Evolutionary conservation across 1,140 invertebrate species (phyloP), one percentile per base, ranked within the genome.

Genomic region (Tetragonula clypearis): DNA sequence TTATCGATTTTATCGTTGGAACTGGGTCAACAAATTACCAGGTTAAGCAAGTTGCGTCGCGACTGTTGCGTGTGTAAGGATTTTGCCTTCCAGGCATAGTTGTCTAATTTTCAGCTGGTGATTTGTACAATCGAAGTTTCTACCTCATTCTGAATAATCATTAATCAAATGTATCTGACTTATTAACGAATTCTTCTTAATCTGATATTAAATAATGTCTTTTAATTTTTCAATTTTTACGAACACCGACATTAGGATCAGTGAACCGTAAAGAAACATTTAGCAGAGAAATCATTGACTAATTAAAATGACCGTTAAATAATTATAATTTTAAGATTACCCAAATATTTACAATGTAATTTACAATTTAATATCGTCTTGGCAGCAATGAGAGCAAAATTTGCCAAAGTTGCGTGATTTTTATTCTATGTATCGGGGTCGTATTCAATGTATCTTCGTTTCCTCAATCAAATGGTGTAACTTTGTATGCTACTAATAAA

Each of bases 21-120:
- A 89, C 69, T 92, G 78, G 91, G 90, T 91, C 89, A 82, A 60
- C 49, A 68, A 73, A 86, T 84, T 85, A 92, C 91, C 88, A 86
- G 77, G 65, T 85, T 91, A 88, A 91, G n/a, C 86, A 84, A 83
- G 88, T 87, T 90, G 41, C 78, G 35, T 75, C 17, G n/a, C 35
- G 41, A 41, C 23, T 35, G 15, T 41, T 19, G 35, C 35, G 68
- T 41, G 35, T 41, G 41, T 21, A 55, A 84, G 53, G 69, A 77
- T 60, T 49, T n/a, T 71, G 55, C 55, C 78, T 86, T 35, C 58
- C 23, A 71, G 71, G 49, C 49, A 72, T 49, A 68, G 69, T 26
- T 21, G 19, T 69, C 73, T 82, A 66, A 62, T 78, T 78, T 21
- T 78, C 69, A 73, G 35, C 23, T 82, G 41, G 3, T 66, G 21